Base-by-base conservation (phyloP, 2,113 vertebrate genomes). In the Garra rufa region DNA sequence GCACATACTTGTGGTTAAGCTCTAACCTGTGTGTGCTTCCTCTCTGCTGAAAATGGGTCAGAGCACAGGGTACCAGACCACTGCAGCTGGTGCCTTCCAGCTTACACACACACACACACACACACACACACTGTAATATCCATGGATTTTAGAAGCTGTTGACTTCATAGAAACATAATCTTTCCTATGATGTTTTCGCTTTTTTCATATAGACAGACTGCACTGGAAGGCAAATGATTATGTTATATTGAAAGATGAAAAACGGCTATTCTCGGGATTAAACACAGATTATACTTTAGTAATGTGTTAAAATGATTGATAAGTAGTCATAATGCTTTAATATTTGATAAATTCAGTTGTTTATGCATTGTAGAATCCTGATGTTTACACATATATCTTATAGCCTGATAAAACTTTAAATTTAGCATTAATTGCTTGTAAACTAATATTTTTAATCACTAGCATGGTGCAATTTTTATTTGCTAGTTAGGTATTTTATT, bases 131-230 rank as follows among this genome's bases (percentile, higher is more conserved):
- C 88, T 92, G 91, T 91, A 90, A 92, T 90, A 90, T 91, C 87
- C 71, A 67, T 3, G 88, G 92, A 92, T 94, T 94, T 92, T 85
- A 85, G 79, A 90, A 88, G 87, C 34, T 57, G 87, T 87, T 91
- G 87, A 69, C 81, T 19, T 90, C 92, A 91, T 90, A 92, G 92
- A 92, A 63, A 86, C 76, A 83, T 94, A 93, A 94, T 94, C 93
- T 92, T 85, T 7, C 19, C 82, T 89, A 89, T 90, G 88, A 90
- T 91, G 86, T 90, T 90, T 92, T 89, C 86, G 59, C 73, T 38
- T 69, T 34, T 44, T 73, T 81, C 44, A 67, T 52, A 76, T 85
- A 85, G n/a, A 87, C 1, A 30, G 9, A 14, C 82, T 84, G 75
- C 24, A 75, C 8, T 11, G 76, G 28, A 43, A 63, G 46, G 67